These are phyloP conservation scores for Spondyliosoma cantharus DNA, from an alignment of 2,797 vertebrate species.

Conservation along the genomic window DNA sequence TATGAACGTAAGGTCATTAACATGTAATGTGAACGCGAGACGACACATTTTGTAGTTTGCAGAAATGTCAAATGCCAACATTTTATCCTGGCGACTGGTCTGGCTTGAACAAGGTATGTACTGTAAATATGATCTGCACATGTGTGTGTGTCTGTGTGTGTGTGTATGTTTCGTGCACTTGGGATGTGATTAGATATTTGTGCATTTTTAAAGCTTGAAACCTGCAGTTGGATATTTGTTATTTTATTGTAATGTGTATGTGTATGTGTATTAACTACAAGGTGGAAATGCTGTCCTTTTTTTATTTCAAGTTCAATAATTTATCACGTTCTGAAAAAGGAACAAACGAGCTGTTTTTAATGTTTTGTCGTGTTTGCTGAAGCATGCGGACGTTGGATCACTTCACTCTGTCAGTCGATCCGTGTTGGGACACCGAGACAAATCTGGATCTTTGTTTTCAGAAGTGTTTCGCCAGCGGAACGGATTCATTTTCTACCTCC, in stretches of 20 bases:
- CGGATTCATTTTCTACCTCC: slow-evolving; percentile 65
- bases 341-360: slow-evolving; percentile 1
- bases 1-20: no score
- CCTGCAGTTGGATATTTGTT: slow-evolving; percentile 14
- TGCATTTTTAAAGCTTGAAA: slow-evolving; percentile 50
- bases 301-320: slow-evolving; percentile 13
- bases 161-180: slow-evolving; percentile 27
- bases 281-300: not conserved
- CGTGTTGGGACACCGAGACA: not conserved
- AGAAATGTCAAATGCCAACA: no score
- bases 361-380: not conserved
- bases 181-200: slow-evolving; percentile 9
- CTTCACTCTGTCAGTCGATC: slow-evolving; percentile 3
- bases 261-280: not conserved
- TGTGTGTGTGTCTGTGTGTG: not conserved
- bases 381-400: not conserved
- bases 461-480: slow-evolving; percentile 1
- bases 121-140: slow-evolving; percentile 36
- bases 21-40: no score
- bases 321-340: not conserved
- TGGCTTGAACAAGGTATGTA: slow-evolving; percentile 7
- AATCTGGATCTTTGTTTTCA: slow-evolving; percentile 15
- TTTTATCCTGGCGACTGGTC: no score
- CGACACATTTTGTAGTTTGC: no score
- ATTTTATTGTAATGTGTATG: slow-evolving; percentile 7